These are phyloP conservation scores for Tragopan temminckii DNA, from an alignment of 2,797 vertebrate genomes.

Conservation along the genomic window DNA sequence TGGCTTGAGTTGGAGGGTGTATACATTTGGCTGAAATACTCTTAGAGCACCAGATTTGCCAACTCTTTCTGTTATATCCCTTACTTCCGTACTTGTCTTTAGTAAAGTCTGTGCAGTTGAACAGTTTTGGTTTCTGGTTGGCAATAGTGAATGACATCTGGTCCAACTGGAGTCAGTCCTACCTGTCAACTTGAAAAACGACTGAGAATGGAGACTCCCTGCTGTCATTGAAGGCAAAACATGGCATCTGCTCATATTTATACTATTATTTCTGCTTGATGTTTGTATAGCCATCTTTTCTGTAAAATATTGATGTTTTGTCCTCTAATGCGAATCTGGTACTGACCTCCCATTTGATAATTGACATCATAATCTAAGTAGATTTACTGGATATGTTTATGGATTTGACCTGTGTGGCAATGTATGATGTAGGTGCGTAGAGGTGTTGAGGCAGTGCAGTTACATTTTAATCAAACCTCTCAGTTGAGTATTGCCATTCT, in stretches of 20 bases:
- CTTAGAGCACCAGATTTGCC: neutral
- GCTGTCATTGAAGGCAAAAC: conserved; percentile 1
- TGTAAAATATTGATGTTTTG: neutral
- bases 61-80: neutral
- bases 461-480: neutral
- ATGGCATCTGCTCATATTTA: conserved; percentile 11
- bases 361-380: neutral
- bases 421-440: rapidly evolving
- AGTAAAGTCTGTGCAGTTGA: neutral
- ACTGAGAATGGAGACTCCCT: neutral
- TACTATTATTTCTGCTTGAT: neutral
- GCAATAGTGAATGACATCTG: neutral
- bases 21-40: neutral
- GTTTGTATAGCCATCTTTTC: neutral
- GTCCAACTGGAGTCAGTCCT: conserved; percentile 6
- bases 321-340: neutral
- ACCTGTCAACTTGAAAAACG: conserved; percentile 42
- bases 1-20: neutral
- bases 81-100: neutral
- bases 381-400: neutral
- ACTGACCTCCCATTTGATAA: rapidly evolving
- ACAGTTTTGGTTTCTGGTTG: neutral
- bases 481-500: neutral
- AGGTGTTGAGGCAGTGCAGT: neutral
- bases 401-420: neutral